These are phyloP conservation scores for Reticulitermes lucifugus DNA, from an alignment of 2,888 invertebrate species.

Conservation along the genomic window DNA sequence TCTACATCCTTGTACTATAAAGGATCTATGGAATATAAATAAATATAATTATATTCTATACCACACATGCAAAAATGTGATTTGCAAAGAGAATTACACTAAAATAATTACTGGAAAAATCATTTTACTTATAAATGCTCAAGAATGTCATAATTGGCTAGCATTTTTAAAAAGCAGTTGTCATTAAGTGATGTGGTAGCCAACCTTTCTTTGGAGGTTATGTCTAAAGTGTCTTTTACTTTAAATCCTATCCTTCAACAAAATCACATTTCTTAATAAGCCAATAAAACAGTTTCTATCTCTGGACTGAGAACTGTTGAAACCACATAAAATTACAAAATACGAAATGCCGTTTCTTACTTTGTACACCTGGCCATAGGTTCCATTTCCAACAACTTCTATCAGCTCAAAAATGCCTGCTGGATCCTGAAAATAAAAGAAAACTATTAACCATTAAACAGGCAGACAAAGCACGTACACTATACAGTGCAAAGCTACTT, in stretches of 20 bases:
- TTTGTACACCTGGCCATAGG: constrained; percentile 99
- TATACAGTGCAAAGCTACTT: too few relatives aligned
- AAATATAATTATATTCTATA: too few relatives aligned
- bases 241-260: not conserved
- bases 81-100: too few relatives aligned
- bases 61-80: too few relatives aligned
- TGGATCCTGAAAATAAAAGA: constrained; percentile 85
- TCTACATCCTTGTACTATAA: too few relatives aligned
- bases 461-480: too few relatives aligned
- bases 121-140: too few relatives aligned
- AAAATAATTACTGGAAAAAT: too few relatives aligned
- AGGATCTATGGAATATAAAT: too few relatives aligned
- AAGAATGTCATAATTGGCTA: too few relatives aligned
- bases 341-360: constrained; percentile 66
- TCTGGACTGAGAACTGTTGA: not conserved
- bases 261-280: not conserved
- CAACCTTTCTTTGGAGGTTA: not conserved
- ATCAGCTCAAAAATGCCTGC: constrained; percentile 99
- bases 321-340: not conserved
- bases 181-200: too few relatives aligned
- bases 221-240: not conserved
- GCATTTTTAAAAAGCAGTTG: too few relatives aligned
- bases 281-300: not conserved
- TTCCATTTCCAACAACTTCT: constrained; percentile 99
- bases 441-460: not conserved